Conservation (phyloP, 1,140 invertebrate species). For the Manduca sexta region DNA sequence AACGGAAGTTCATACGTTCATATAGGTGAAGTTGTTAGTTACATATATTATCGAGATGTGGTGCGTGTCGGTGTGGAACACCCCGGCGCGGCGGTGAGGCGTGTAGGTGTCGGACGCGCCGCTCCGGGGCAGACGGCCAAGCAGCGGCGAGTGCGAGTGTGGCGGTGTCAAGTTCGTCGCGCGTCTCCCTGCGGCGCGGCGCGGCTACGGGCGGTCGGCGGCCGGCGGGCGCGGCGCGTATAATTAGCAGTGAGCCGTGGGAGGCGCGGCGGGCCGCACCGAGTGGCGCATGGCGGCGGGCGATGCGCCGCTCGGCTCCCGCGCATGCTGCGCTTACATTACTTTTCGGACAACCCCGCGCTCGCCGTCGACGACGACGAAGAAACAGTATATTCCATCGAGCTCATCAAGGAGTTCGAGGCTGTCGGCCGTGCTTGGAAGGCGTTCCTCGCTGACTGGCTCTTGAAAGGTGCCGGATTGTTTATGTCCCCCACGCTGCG, state of each 20-base stretch:
- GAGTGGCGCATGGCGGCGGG: conserved; percentile 41
- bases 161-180: conserved; percentile 34
- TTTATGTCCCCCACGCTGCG: conserved; percentile 47
- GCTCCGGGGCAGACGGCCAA: conserved; percentile 30
- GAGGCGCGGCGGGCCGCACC: conserved; percentile 54
- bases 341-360: conserved; percentile 83
- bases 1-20: no score
- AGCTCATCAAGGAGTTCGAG: conserved; percentile 90
- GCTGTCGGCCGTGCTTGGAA: conserved; percentile 82
- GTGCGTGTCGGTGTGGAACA: background rate
- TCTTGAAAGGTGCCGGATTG: conserved; percentile 79
- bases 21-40: no score
- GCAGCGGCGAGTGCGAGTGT: conserved; percentile 5
- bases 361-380: conserved; percentile 75
- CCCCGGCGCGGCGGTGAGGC: conserved; percentile 5
- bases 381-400: conserved; percentile 80
- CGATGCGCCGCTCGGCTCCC: conserved; percentile 46
- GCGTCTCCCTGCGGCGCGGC: conserved; percentile 13
- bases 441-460: conserved; percentile 79
- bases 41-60: background rate
- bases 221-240: conserved; percentile 26
- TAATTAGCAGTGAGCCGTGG: conserved; percentile 62
- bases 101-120: conserved; percentile 31
- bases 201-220: no score
- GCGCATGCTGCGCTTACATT: conserved; percentile 84